Evolutionary conservation across 1,140 invertebrate species (phyloP), one percentile per base, ranked within the genome.

Genomic region (Tetragonula clypearis): DNA sequence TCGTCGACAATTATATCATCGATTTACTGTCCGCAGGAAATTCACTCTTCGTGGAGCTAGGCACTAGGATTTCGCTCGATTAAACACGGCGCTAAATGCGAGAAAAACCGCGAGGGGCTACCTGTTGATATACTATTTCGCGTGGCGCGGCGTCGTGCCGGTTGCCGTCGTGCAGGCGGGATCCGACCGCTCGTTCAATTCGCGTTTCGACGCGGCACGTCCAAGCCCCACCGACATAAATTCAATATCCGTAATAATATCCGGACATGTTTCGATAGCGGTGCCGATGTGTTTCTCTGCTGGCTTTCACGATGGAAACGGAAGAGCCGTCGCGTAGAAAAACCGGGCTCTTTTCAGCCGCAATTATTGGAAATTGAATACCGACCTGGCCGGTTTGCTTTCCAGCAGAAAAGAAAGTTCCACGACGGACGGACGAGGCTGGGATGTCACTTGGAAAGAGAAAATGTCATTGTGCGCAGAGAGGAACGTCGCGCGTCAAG

Each of bases 241-340:
- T 90, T 90, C 89, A 90, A 91, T 90, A 90, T 91, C 88, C 90
- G 87, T 83, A 81, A 85, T 85, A 85, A 85, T 85, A 85, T 85
- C 83, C 83, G 83, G 26, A 83, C 82, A 74, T 69, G 82, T 60
- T 41, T 66, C 83, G 68, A 66, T 80, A 60, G 9, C n/a, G 8
- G 19, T 15, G 17, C 35, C 15, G 65, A 55, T 62, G 15, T 55
- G 55, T 66, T 69, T 55, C 74, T 26, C 23, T 2, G 0, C 26
- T 23, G 56, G 14, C 41, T 74, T 62, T 65, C 56, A 21, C 62
- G 55, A 21, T 30, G 62, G 30, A 26, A 53, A 30, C 53, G 35
- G 30, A 56, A 21, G 23, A 56, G 19, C 5, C 12, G 19, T 2
- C 21, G 41, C 49, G 41, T n/a, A 21, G 49, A 49, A 53, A 55